phyloP scores from a whole-genome alignment of 2,797 vertebrate genomes.

The Fistularia commersonii region DNA sequence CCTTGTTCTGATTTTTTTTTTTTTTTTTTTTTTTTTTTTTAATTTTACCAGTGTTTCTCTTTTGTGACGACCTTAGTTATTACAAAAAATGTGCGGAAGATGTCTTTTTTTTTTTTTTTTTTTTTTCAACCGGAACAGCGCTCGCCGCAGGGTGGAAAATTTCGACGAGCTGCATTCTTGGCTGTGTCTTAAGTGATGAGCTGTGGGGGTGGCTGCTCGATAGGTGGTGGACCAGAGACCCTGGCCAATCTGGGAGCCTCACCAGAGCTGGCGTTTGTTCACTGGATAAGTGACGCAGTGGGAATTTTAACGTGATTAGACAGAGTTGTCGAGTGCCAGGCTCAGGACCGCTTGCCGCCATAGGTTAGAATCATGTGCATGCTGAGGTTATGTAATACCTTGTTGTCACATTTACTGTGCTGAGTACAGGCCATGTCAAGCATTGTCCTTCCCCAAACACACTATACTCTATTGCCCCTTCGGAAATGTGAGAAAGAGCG shows the following conservation, averaged over 20 bases:
- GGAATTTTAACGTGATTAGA: constrained; percentile 56
- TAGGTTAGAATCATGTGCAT: constrained; percentile 26
- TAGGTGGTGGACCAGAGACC: constrained; percentile 10
- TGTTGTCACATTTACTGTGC: constrained; percentile 18
- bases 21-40: too few species aligned
- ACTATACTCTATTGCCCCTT: constrained; percentile 1
- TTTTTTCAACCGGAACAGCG: background rate
- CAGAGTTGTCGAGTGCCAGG: constrained; percentile 21
- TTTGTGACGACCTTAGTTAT: background rate
- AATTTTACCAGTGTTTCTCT: too few species aligned
- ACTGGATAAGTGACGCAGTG: constrained; percentile 40
- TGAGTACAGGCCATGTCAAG: constrained; percentile 3
- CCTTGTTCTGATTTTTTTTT: constrained; percentile 49
- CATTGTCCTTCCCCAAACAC: constrained; percentile 11
- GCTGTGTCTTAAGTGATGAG: constrained; percentile 9
- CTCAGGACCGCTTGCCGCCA: constrained; percentile 23
- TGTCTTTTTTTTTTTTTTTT: background rate
- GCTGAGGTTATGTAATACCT: constrained; percentile 29
- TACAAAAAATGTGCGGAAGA: constrained; percentile 21
- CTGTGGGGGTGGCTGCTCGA: background rate
- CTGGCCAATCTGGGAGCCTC: constrained; percentile 6
- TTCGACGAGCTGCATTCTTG: constrained; percentile 10
- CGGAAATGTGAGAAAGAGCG: background rate
- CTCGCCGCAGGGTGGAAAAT: constrained; percentile 4
- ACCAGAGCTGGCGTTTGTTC: constrained; percentile 53